Base-by-base conservation (phyloP, 2,797 vertebrate genomes). In the Gymnoscopelus microlampas region DNA sequence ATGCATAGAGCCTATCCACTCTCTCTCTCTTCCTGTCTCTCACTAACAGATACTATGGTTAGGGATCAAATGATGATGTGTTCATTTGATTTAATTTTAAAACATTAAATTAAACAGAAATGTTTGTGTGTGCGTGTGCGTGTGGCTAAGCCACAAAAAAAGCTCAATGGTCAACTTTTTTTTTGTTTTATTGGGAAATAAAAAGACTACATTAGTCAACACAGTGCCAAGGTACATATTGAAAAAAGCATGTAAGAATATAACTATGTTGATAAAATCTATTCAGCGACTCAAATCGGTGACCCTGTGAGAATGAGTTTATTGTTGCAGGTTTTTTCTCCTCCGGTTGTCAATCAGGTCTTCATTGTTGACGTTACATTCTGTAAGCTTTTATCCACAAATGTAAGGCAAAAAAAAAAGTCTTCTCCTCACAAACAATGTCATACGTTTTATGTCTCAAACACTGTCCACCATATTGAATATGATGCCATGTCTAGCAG, bases 101-200 rank as follows among this genome's bases (percentile, higher is more conserved):
- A 35, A 35, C 32, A 35, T 35, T 35, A 0, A 35, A 35, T 35
- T 35, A 35, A 35, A 35, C 32, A 35, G 32, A 35, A 35, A 35
- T 29, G 26, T 29, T 1, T 29, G 32, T 6, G 32, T 6, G 32
- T 35, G 32, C 6, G 32, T 29, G 32, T 6, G 32, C 1, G 32
- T 35, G 32, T 6, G 32, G 0, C 5, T 44, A 44, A 44, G 39
- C 9, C 39, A 44, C 8, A 44, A 44, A 44, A 29, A 29, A 29
- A 29, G 26, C 2, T 29, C 26, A 44, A 44, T 10, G 10, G 39
- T 8, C 9, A 44, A 10, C 9, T 1, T 75, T 71, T 57, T 57
- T 59, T n/a, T 53, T 71, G 39, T 85, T 91, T 91, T 88, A 90
- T 87, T 91, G 71, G 59, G 76, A 85, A 80, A 83, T 39, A 80